These are phyloP conservation scores for Candoia aspera DNA, from an alignment of 2,113 vertebrate genomes.

Conservation along the genomic window DNA sequence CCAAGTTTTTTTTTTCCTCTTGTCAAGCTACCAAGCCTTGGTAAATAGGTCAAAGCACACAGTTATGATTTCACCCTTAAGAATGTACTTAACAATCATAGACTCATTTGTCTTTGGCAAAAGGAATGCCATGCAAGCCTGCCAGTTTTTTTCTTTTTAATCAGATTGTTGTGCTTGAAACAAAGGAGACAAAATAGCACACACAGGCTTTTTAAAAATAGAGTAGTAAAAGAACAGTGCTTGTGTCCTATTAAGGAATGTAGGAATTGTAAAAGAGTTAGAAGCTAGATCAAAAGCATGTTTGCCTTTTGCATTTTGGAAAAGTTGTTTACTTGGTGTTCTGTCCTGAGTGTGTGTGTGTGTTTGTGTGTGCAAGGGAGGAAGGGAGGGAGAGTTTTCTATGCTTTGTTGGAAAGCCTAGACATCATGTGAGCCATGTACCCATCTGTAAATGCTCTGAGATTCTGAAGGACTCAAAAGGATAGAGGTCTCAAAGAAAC, in stretches of 20 bases:
- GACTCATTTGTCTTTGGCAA: constrained; percentile 58
- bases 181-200: constrained; percentile 21
- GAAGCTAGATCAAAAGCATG: constrained; percentile 56
- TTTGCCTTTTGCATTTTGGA: constrained; percentile 43
- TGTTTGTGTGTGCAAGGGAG: not conserved
- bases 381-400: not conserved
- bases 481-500: not conserved
- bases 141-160: constrained; percentile 44
- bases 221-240: constrained; percentile 34
- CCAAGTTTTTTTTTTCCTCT: constrained; percentile 31
- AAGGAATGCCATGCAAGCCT: constrained; percentile 47
- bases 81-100: constrained; percentile 48
- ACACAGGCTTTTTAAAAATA: constrained; percentile 33
- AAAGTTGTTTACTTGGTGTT: constrained; percentile 39
- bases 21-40: constrained; percentile 51
- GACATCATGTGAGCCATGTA: not conserved
- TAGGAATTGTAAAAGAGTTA: constrained; percentile 33
- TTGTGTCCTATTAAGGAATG: constrained; percentile 45
- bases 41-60: constrained; percentile 49
- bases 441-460: not conserved
- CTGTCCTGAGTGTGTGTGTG: not conserved
- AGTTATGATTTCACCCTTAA: constrained; percentile 53
- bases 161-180: constrained; percentile 42
- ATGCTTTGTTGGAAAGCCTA: constrained; percentile 30
- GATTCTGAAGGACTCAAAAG: not conserved